A percentile compares a stretch with the other conserved stretches of the same genome.
phyloP scores from a whole-genome alignment of 2,113 vertebrate species.

The Saguinus imperator region DNA sequence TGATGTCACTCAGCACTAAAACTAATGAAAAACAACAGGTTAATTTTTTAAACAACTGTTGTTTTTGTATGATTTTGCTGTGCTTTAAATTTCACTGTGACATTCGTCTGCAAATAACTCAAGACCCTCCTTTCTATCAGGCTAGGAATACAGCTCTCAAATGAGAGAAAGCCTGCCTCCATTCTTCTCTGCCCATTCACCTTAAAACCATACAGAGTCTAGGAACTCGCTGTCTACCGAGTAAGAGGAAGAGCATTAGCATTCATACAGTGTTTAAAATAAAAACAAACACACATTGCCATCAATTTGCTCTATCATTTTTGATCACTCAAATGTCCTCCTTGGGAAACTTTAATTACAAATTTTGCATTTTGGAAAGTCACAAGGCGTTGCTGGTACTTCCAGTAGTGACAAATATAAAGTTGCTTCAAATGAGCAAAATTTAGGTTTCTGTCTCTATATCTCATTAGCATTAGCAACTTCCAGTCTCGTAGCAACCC shows the following conservation, averaged over 20 bases:
- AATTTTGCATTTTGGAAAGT: slow-evolving; percentile 69
- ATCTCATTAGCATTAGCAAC: slow-evolving; percentile 83
- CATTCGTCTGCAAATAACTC: neutral
- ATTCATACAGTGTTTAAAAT: slow-evolving; percentile 34
- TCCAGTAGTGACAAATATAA: slow-evolving; percentile 57
- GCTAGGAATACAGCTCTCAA: neutral
- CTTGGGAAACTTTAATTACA: slow-evolving; percentile 49
- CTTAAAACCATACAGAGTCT: neutral
- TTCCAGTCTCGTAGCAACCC: slow-evolving; percentile 83
- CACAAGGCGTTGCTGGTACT: slow-evolving; percentile 41
- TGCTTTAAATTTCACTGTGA: neutral
- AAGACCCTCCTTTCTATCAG: neutral
- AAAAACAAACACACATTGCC: slow-evolving; percentile 59
- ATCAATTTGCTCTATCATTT: slow-evolving; percentile 65
- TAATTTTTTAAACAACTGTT: neutral
- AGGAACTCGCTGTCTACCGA: neutral
- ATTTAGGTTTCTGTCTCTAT: slow-evolving; percentile 64
- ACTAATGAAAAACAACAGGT: neutral
- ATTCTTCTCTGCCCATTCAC: neutral
- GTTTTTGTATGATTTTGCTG: neutral
- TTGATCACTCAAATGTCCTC: slow-evolving; percentile 35
- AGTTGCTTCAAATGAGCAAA: slow-evolving; percentile 80
- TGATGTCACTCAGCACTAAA: neutral
- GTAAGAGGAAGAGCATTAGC: neutral
- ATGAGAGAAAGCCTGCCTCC: neutral